Base-by-base conservation (phyloP, 2,113 vertebrate species). In the Mesocricetus auratus region DNA sequence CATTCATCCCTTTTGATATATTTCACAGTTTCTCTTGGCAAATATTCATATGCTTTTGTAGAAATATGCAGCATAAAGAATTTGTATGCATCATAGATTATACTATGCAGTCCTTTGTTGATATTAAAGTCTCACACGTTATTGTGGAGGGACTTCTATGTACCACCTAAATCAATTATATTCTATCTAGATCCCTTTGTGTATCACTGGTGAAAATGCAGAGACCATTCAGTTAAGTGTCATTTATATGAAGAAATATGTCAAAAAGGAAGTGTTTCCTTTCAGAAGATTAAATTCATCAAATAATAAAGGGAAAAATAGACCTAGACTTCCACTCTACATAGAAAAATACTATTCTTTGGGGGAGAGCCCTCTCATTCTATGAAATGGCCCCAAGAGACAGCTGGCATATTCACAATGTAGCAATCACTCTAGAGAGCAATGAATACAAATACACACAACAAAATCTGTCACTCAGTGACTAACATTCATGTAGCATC, bases 401-500 rank as follows among this genome's bases (percentile, higher is more conserved):
- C 89, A 95, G 83, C 93, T 96, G 93, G 78, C 69, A 93, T 88
- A 96, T 95, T 94, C 78, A 98, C 92, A 39, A 50, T 95, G 42
- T 19, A 96, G 74, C 66, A 92, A 86, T 7, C 9, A 97, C 50
- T 93, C 26, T 39, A 83, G 29, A 96, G 73, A 81, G 94, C 87
- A 77, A 91, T 45, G 86, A 98, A 97, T 93, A 85, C 26, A 97
- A 96, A 95, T 3, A 81, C 83, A 66, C 86, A 89, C 82, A 97
- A 86, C 33, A 45, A 86, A 96, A 60, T 96, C 97, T 95, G 96
- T 64, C 92, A 73, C 56, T 97, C 82, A 95, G 4, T 90, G 42
- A 94, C 94, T 97, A n/a, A 95, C 42, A 97, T 82, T 89, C 66
- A 92, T 95, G 22, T 81, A 75, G 81, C 81, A 95, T 97, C 96